A percentile compares a stretch with the other conserved stretches of the same genome.
These are phyloP conservation scores for Microplitis deprimator DNA, from an alignment of 2,888 invertebrate species.

Conservation along the genomic window DNA sequence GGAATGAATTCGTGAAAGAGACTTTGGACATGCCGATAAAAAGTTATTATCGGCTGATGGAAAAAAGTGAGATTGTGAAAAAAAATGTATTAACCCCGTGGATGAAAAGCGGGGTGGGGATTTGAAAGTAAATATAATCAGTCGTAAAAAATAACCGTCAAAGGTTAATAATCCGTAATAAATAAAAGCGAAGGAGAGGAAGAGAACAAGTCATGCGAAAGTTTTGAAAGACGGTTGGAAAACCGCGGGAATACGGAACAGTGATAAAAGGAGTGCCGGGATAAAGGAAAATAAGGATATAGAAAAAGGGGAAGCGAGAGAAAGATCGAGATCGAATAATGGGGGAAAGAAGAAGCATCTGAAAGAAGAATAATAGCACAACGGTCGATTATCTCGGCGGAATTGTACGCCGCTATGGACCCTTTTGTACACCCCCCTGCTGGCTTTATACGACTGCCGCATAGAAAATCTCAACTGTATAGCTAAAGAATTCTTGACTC, in stretches of 20 bases:
- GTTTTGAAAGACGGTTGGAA: slow-evolving; percentile 1
- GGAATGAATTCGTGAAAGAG: not conserved
- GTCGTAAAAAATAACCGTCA: not conserved
- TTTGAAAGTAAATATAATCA: not conserved
- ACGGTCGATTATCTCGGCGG: slow-evolving; percentile 36
- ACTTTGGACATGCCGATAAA: not conserved
- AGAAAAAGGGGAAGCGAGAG: slow-evolving; percentile 12
- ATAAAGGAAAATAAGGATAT: slow-evolving; percentile 7
- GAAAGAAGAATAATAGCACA: slow-evolving; percentile 29
- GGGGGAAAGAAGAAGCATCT: not conserved
- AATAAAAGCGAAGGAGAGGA: slow-evolving; percentile 2
- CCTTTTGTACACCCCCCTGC: slow-evolving; percentile 40
- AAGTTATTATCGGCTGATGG: not conserved
- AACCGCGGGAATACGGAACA: slow-evolving; percentile 18
- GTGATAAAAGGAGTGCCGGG: slow-evolving; percentile 14
- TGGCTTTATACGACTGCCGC: not conserved
- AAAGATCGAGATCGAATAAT: not conserved
- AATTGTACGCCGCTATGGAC: slow-evolving; percentile 42
- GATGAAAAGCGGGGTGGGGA: not conserved
- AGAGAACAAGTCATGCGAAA: not conserved
- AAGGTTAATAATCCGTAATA: not conserved
- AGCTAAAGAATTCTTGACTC: slow-evolving; percentile 34
- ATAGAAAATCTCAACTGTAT: slow-evolving; percentile 27
- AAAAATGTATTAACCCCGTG: not conserved
- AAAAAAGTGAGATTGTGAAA: not conserved